Evolutionary conservation across 2,888 invertebrate genomes (phyloP).

Genomic region (Drosophila borealis): DNA sequence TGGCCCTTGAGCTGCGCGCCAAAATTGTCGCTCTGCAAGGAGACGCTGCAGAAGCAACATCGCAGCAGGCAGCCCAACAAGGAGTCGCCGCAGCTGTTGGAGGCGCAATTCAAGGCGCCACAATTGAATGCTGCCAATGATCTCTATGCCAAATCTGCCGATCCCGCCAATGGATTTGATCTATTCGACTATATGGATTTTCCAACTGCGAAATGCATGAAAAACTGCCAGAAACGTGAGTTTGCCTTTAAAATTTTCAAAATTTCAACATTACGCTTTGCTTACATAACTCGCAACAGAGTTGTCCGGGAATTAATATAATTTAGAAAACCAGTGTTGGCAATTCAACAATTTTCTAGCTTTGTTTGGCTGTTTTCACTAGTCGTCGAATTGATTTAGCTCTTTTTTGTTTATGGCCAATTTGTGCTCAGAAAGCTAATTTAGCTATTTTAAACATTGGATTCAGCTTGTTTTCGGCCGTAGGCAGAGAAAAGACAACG

Average conservation of each 20-base stretch:
- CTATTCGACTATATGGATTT: constrained; percentile 49
- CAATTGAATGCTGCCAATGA: background rate
- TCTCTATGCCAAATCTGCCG: constrained; percentile 19
- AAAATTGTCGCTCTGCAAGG: constrained; percentile 49
- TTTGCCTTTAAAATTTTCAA: background rate
- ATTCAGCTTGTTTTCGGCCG: no score
- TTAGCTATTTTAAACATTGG: no score
- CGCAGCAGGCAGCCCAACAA: background rate
- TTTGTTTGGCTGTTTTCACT: no score
- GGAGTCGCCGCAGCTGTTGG: background rate
- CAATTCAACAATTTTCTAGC: no score
- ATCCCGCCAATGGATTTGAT: constrained; percentile 18
- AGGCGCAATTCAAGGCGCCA: background rate
- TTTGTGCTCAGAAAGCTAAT: no score
- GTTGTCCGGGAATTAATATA: no score
- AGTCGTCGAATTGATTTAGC: no score
- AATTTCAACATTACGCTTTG: no score
- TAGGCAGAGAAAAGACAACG: no score
- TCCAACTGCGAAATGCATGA: constrained; percentile 29
- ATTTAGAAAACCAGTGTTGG: no score
- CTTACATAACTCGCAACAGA: no score
- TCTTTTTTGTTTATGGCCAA: no score
- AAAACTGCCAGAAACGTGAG: constrained; percentile 45
- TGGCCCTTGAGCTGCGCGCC: constrained; percentile 39
- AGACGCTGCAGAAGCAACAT: constrained; percentile 44